Base-by-base conservation (phyloP, 2,797 vertebrate genomes). In the Danio tinwini region DNA sequence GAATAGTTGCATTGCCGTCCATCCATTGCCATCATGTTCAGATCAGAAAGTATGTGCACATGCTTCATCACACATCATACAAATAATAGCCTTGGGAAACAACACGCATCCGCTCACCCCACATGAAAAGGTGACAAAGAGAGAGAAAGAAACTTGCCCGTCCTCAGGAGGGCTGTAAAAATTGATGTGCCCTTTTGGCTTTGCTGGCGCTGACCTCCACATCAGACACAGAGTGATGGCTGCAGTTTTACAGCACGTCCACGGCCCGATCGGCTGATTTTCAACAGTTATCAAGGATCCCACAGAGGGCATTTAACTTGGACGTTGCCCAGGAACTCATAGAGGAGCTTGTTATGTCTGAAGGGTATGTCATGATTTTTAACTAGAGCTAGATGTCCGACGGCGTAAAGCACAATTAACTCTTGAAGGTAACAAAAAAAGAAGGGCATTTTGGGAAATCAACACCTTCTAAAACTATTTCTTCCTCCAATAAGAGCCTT, bases 111-210 rank as follows among this genome's bases (percentile, higher is more conserved):
- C 87, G 68, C 86, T 86, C 92, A 89, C 89, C 83, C 61, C 85
- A 49, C 90, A 91, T 88, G 88, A 87, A 87, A 89, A 91, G 91
- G 89, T 92, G 92, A 93, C 92, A 58, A 14, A 53, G 50, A 42
- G 63, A 4, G 56, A 58, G 37, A 44, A 5, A 19, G 3, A 90
- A 90, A 89, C 76, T 82, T 78, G 65, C 83, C 49, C 83, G 84
- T 92, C 89, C 91, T 92, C 91, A 69, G 55, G 91, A 92, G 92
- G 89, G 89, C 85, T 92, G 89, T 87, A 90, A 92, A 86, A 93
- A 94, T 93, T 93, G 92, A 94, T 93, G 91, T 88, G 91, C 91
- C 93, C 93, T 94, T 93, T 93, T 90, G 91, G 90, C 88, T 90
- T 87, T 81, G 72, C 87, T 81, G 88, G 87, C 89, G 86, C 90